Base-by-base conservation (phyloP, 2,797 vertebrate species). In the Poliocrania exsul region DNA sequence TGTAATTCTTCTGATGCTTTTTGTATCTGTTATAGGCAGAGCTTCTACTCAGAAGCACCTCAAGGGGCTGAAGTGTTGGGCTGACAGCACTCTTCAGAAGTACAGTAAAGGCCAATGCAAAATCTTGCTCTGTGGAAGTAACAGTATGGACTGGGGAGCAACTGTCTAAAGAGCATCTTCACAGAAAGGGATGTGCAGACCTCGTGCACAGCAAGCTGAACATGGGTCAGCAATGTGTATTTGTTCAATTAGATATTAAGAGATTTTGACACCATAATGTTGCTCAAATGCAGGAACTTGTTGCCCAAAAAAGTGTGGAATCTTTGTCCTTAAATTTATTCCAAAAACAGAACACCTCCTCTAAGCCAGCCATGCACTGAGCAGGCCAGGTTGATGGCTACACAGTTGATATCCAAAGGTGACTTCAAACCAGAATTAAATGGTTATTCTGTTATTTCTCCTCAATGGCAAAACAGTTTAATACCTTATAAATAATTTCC, bases 361-460 rank as follows among this genome's bases (percentile, higher is more conserved):
- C 13, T 74, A 49, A 49, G 13, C 10, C 61, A 29, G 54, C 14
- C 4, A 4, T 49, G 28, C 2, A 54, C 24, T 74, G 37, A 61
- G 23, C 0, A 0, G 7, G 17, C 8, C 23, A 81, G 44, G 8
- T 20, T 60, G 7, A 31, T 47, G 10, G 13, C 21, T 40, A 64
- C 17, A 37, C 6, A 9, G 11, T 3, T 60, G 49, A 56, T 46
- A 66, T 8, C 3, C 57, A 81, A 35, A 87, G 24, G 6, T 69
- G 20, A 11, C 5, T 85, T 65, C 37, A 16, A 79, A 33, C 5
- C 4, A 28, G 24, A 92, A 61, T 60, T 61, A 72, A 87, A 44
- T 17, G 3, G 6, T 4, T 2, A 33, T 65, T 71, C 29, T 71
- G 17, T 51, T 71, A 49, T 71, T 79, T 69, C 20, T 81, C 16